Evolutionary conservation across 2,113 vertebrate species (phyloP), one percentile per base, ranked within the genome.

Genomic region (Leptocoma aspasia): DNA sequence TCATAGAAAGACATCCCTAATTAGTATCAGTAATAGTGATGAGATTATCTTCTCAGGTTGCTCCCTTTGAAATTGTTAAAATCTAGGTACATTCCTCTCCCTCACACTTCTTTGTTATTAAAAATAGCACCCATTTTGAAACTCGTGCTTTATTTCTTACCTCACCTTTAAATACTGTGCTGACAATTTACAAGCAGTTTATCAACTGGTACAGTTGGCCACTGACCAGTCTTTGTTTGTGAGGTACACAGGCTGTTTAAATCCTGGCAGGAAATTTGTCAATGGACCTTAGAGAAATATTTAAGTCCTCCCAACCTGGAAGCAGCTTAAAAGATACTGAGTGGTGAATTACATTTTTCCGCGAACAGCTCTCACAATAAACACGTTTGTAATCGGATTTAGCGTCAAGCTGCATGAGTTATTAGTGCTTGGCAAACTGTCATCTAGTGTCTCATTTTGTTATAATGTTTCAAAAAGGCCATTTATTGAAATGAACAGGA

Each of bases 311-410:
- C 47, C 64, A 86, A 31, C 35, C 26, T 75, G 69, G 76, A 94
- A 97, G 92, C 82, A 82, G 90, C 69, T 96, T 97, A 89, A 79
- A 90, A 95, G 72, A 72, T 94, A 88, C 3, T 53, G 82, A 70
- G 54, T 24, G 45, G 71, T 89, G 68, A 94, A 95, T 91, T 93
- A 92, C 83, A 13, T 92, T 95, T 96, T 92, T 93, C 56, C 64
- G 28, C 13, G 15, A 54, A 68, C 69, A 79, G 45, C 77, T 86
- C 65, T 78, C 76, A 69, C 75, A 95, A 81, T 88, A 93, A 91
- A 83, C 64, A 89, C 9, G 1, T 90, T 84, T 84, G 44, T 95
- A 95, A 94, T 94, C 82, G 94, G 92, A 90, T 95, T 94, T 90
- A 92, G 57, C 13, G 8, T 86, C 86, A 93, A 84, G 60, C 92